Base-by-base conservation (phyloP, 2,888 invertebrate species). In the Carabus problematicus region DNA sequence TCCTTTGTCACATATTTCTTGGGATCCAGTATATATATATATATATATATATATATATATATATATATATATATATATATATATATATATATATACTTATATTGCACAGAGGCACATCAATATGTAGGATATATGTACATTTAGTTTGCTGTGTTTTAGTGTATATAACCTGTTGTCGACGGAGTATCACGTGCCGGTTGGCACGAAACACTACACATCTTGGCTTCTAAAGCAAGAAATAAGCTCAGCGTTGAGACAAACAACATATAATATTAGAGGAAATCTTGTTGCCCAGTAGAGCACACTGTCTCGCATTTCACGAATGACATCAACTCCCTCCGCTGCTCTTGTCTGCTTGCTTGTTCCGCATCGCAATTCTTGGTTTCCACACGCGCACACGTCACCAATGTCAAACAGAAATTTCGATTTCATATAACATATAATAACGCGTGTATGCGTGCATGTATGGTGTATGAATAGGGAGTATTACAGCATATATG, bases 251-350 rank as follows among this genome's bases (percentile, higher is more conserved):
- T 61, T 45, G 61, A 29, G 29, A 61, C 47, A 61, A 47, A 42
- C 61, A 47, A 61, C 61, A 61, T 61, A 61, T 47, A 61, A 61
- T 45, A 61, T 60, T 42, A 60, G 42, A 42, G 60, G 43, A 61
- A 61, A 61, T 61, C 45, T n/a, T 43, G 47, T 61, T 45, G 41
- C n/a, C 19, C 11, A 47, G 12, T 14, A 14, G 47, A 16, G 12
- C 12, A 12, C 47, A 47, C 12, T 3, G 16, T 47, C 16, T 47
- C 12, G 16, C 47, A 47, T 4, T 16, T 16, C 16, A 14, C 16
- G 47, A 47, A 14, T 47, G 47, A 47, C 16, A 47, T 47, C 47
- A 12, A 12, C 16, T 47, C 47, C 16, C 16, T 47, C 12, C 12
- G 16, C 16, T 16, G 7, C 11, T 47, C 47, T 47, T 11, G 14